Percentiles rank a stretch among this genome's conserved stretches.
These are phyloP conservation scores for Picus viridis DNA, from an alignment of 2,797 vertebrate genomes.

Conservation along the genomic window DNA sequence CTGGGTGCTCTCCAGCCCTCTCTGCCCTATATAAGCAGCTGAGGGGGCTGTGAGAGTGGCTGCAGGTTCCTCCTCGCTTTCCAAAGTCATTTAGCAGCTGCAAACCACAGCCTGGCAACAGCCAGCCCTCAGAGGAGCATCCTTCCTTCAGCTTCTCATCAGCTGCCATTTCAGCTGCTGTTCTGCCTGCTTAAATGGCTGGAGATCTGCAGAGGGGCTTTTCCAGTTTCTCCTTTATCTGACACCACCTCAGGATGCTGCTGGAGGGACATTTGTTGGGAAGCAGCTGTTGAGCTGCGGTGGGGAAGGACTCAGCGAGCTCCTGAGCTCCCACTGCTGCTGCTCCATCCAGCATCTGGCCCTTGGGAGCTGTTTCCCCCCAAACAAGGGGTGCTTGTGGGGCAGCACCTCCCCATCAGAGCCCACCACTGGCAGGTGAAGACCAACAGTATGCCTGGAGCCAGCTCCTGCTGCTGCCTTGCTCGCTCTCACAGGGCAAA, in stretches of 20 bases:
- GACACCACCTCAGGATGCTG: neutral
- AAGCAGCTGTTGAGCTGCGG: neutral
- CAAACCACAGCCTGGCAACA: neutral
- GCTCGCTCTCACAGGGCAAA: fast-evolving
- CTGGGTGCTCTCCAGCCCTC: neutral
- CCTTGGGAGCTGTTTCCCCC: neutral
- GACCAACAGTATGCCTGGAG: fast-evolving
- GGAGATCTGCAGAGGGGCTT: neutral
- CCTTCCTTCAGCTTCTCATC: neutral
- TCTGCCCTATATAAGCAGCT: slow-evolving; percentile 20
- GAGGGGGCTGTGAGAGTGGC: neutral
- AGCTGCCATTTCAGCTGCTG: neutral
- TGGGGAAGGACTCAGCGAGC: neutral
- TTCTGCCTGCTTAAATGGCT: neutral
- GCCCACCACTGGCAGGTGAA: neutral
- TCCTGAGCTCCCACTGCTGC: fast-evolving
- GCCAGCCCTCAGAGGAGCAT: neutral
- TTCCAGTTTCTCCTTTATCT: neutral
- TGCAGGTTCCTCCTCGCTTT: neutral
- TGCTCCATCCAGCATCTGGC: fast-evolving
- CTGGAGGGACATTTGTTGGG: neutral
- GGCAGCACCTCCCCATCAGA: neutral
- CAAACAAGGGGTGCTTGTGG: neutral
- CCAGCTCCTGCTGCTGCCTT: fast-evolving
- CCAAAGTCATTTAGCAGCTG: slow-evolving; percentile 24